These are phyloP conservation scores for Darevskia mixta DNA, from an alignment of 2,797 vertebrate genomes.

Conservation along the genomic window DNA sequence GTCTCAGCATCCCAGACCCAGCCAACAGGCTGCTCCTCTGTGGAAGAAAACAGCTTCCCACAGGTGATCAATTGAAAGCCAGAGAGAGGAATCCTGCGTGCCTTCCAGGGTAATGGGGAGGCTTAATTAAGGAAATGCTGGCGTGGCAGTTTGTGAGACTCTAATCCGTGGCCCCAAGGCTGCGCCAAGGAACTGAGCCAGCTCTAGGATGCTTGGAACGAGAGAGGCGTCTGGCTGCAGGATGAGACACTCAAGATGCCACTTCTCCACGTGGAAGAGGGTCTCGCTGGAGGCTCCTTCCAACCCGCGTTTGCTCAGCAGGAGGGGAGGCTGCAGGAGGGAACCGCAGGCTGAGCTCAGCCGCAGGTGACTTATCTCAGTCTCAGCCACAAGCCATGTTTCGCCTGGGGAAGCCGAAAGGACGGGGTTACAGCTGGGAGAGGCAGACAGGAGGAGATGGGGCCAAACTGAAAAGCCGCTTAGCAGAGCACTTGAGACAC, in stretches of 20 bases:
- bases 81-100: not conserved
- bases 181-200: not conserved
- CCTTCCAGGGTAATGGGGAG: not conserved
- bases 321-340: conserved; percentile 24
- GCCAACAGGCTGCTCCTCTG: not conserved
- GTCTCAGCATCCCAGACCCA: not conserved
- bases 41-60: not conserved
- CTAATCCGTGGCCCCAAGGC: not conserved
- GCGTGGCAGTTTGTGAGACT: not conserved
- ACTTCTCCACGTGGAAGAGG: not conserved
- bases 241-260: too few relatives aligned
- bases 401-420: conserved; percentile 23
- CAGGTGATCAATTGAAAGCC: not conserved
- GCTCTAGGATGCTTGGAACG: not conserved
- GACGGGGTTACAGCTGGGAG: not conserved
- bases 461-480: conserved; percentile 67
- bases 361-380: too few relatives aligned
- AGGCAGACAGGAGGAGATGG: conserved; percentile 14
- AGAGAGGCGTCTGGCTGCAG: not conserved
- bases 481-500: conserved; percentile 65
- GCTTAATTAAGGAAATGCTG: not conserved
- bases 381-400: conserved; percentile 10
- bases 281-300: not conserved
- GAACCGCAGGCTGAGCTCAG: not conserved
- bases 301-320: not conserved